A percentile compares a stretch with the other conserved stretches of the same genome.
These are phyloP conservation scores for Miichthys miiuy DNA, from an alignment of 2,797 vertebrate species.

Conservation along the genomic window DNA sequence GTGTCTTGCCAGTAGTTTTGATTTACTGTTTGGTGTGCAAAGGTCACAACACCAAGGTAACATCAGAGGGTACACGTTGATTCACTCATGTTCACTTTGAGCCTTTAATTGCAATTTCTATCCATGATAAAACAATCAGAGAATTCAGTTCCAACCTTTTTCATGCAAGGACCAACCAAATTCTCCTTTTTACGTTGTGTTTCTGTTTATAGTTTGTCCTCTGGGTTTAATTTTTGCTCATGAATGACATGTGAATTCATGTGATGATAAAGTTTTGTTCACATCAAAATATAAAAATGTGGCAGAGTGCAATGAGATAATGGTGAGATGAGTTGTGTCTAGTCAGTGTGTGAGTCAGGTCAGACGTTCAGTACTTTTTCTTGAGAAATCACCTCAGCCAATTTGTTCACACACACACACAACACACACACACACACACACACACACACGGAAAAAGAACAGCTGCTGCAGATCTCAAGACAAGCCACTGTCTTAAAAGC, in stretches of 20 bases:
- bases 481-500: slow-evolving; percentile 48
- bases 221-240: not conserved
- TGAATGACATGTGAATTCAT: not conserved
- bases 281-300: too few relatives aligned
- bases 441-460: slow-evolving; percentile 43
- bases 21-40: slow-evolving; percentile 25
- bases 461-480: slow-evolving; percentile 62
- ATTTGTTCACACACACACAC: slow-evolving; percentile 3
- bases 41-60: slow-evolving; percentile 31
- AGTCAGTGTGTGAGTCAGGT: slow-evolving; percentile 42
- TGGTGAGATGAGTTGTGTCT: slow-evolving; percentile 25
- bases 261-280: not conserved
- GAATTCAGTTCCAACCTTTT: not conserved
- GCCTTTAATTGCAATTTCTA: not conserved
- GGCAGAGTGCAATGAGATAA: too few relatives aligned
- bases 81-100: not conserved
- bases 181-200: not conserved
- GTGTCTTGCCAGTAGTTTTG: not conserved
- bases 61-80: not conserved
- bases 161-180: not conserved
- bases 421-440: slow-evolving; percentile 21
- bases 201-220: not conserved
- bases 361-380: not conserved
- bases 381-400: slow-evolving; percentile 13
- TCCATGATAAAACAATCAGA: not conserved